Evolutionary conservation across 2,888 invertebrate genomes (phyloP).

Genomic region (Hipparchia sbordonii): DNA sequence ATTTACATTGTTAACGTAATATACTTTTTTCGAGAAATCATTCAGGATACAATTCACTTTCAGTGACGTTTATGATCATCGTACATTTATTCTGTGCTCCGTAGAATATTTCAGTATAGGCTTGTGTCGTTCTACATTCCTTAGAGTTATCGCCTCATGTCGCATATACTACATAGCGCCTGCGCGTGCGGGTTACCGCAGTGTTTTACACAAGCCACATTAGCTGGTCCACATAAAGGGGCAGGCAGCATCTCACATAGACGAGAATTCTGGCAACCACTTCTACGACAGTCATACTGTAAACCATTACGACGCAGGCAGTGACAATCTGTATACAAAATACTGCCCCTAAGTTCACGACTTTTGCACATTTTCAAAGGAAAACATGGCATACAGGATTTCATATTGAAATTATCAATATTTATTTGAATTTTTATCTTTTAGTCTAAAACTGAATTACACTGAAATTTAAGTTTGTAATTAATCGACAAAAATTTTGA

Average conservation of each 20-base stretch:
- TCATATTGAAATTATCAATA: slow-evolving; percentile 20
- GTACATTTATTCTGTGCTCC: background rate
- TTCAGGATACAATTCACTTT: too few species aligned
- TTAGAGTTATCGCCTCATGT: slow-evolving; percentile 42
- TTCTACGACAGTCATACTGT: slow-evolving; percentile 80
- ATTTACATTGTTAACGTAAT: background rate
- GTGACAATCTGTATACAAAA: slow-evolving; percentile 78
- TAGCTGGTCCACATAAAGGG: slow-evolving; percentile 64
- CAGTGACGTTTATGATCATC: background rate
- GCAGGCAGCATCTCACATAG: slow-evolving; percentile 61
- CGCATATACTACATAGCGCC: slow-evolving; percentile 60
- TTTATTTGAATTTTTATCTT: background rate
- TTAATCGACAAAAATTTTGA: background rate
- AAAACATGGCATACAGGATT: slow-evolving; percentile 31
- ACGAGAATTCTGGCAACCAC: slow-evolving; percentile 71
- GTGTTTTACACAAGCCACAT: slow-evolving; percentile 63
- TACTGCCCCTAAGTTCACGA: slow-evolving; percentile 78
- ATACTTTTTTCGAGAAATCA: background rate
- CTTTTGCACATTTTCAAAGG: slow-evolving; percentile 54
- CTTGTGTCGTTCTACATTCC: background rate
- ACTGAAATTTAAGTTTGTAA: background rate
- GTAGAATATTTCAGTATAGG: background rate
- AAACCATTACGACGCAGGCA: slow-evolving; percentile 83
- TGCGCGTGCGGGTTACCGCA: slow-evolving; percentile 66
- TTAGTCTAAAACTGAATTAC: background rate